Evolutionary conservation across 2,888 invertebrate species (phyloP).

Genomic region (Toxonevra muliebris): DNA sequence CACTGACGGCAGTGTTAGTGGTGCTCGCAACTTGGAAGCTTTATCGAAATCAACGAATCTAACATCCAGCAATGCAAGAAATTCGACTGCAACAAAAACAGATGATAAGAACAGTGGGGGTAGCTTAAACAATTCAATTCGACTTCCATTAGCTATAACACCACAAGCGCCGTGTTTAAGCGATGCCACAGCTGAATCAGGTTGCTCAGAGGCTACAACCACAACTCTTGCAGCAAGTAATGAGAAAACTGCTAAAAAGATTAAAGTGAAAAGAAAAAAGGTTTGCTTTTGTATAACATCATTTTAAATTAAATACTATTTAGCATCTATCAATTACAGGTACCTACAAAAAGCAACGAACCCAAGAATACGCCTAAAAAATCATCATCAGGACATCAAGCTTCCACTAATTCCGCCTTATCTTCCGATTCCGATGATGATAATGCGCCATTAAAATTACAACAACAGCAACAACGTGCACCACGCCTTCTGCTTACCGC

Average conservation of each 20-base stretch:
- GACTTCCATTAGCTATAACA: slow-evolving; percentile 18
- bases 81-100: slow-evolving; percentile 5
- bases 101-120: not conserved
- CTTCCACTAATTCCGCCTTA: slow-evolving; percentile 40
- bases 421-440: slow-evolving; percentile 57
- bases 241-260: slow-evolving; percentile 51
- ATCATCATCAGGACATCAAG: slow-evolving; percentile 25
- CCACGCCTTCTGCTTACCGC: slow-evolving; percentile 56
- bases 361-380: slow-evolving; percentile 38
- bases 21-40: slow-evolving; percentile 5
- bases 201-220: slow-evolving; percentile 54
- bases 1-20: not conserved
- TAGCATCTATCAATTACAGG: slow-evolving; percentile 18
- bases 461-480: slow-evolving; percentile 49
- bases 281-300: slow-evolving; percentile 32
- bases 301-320: not conserved
- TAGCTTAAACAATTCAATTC: too few relatives aligned
- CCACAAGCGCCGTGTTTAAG: slow-evolving; percentile 40
- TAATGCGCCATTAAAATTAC: slow-evolving; percentile 46
- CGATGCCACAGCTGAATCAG: slow-evolving; percentile 51
- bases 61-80: not conserved
- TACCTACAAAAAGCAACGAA: slow-evolving; percentile 35
- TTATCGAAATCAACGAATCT: slow-evolving; percentile 14
- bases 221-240: slow-evolving; percentile 41
- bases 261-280: slow-evolving; percentile 61